These are phyloP conservation scores for Lacerta agilis DNA, from an alignment of 2,797 vertebrate species.

Conservation along the genomic window DNA sequence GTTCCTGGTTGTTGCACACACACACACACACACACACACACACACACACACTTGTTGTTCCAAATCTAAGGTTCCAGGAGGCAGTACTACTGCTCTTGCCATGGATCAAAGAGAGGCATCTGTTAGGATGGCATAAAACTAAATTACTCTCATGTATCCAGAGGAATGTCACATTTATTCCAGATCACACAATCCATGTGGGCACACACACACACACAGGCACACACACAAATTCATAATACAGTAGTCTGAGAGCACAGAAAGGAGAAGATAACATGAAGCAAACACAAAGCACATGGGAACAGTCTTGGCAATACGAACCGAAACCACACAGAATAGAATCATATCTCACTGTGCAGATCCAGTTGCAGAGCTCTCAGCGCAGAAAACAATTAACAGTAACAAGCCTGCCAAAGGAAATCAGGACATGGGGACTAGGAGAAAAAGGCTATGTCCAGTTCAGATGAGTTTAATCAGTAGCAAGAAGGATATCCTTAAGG, in stretches of 20 bases:
- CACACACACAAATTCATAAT: neutral
- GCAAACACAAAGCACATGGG: neutral
- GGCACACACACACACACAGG: no score
- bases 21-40: no score
- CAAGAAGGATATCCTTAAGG: neutral
- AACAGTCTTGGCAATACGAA: neutral
- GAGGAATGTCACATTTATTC: slow-evolving; percentile 1
- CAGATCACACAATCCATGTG: neutral
- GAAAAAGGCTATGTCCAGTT: neutral
- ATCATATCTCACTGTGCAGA: slow-evolving; percentile 18
- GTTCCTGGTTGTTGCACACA: neutral
- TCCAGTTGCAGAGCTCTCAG: neutral
- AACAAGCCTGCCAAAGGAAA: slow-evolving; percentile 18
- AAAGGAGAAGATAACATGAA: neutral
- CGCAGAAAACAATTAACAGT: neutral
- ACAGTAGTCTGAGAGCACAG: neutral
- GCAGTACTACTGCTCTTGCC: neutral
- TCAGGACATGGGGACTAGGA: neutral
- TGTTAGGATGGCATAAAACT: slow-evolving; percentile 10
- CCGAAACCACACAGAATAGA: slow-evolving; percentile 4
- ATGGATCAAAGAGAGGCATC: slow-evolving; percentile 1
- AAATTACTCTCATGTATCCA: neutral
- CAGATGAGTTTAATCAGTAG: neutral
- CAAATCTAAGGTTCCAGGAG: neutral
- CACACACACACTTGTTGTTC: neutral